Evolutionary conservation across 2,797 vertebrate genomes (phyloP).

Genomic region (Pseudomugil tenellus): DNA sequence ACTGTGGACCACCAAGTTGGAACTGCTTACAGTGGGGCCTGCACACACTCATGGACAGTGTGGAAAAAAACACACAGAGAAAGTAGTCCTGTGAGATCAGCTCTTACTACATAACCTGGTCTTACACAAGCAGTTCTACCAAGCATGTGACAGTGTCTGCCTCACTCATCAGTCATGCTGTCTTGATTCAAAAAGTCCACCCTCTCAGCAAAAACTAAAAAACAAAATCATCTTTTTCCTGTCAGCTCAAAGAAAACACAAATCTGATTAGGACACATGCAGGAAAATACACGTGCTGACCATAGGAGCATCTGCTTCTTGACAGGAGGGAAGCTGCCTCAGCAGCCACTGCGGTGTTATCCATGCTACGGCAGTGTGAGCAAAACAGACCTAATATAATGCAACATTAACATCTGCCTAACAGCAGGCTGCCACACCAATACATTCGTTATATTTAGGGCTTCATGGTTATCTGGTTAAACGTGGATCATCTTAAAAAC

Average conservation of each 20-base stretch:
- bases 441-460: slow-evolving; percentile 2
- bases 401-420: slow-evolving; percentile 48
- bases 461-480: slow-evolving; percentile 2
- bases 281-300: slow-evolving; percentile 21
- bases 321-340: slow-evolving; percentile 4
- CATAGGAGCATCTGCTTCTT: slow-evolving; percentile 31
- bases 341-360: slow-evolving; percentile 27
- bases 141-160: slow-evolving; percentile 33
- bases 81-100: slow-evolving; percentile 33
- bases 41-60: slow-evolving; percentile 20
- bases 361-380: slow-evolving; percentile 27
- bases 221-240: neutral
- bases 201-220: slow-evolving; percentile 5
- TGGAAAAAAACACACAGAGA: slow-evolving; percentile 33
- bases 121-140: slow-evolving; percentile 19
- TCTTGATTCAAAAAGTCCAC: slow-evolving; percentile 38
- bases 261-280: neutral
- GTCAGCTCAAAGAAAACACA: slow-evolving; percentile 3
- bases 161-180: slow-evolving; percentile 33
- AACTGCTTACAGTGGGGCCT: slow-evolving; percentile 52
- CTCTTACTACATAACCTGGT: slow-evolving; percentile 44
- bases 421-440: slow-evolving; percentile 18
- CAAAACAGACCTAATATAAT: slow-evolving; percentile 38
- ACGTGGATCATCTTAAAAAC: neutral
- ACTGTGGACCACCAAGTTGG: slow-evolving; percentile 68